Evolutionary conservation across 2,888 invertebrate genomes (phyloP).

Genomic region (Eudasyphora cyanicolor): DNA sequence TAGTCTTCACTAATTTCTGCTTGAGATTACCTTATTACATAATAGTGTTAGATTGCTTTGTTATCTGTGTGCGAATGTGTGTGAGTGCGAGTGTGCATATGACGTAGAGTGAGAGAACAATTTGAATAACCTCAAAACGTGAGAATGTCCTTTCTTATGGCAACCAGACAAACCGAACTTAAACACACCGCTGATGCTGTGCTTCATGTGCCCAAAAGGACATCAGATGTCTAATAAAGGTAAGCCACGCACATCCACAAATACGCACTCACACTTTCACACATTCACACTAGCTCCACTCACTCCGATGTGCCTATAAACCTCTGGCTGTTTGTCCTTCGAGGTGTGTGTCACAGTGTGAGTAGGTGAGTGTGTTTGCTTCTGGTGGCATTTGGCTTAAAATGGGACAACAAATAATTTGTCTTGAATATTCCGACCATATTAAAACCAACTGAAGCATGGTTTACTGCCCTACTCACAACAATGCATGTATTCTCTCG

Average conservation of each 20-base stretch:
- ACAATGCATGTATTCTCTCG: background rate
- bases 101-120: background rate
- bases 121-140: conserved; percentile 41
- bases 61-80: background rate
- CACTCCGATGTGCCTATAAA: too few relatives aligned
- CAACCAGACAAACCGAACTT: conserved; percentile 23
- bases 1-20: conserved; percentile 9
- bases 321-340: too few relatives aligned
- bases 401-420: conserved; percentile 35
- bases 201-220: background rate
- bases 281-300: too few relatives aligned
- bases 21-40: conserved; percentile 26
- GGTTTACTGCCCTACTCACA: background rate
- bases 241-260: background rate
- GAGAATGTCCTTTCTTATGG: conserved; percentile 25
- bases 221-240: conserved; percentile 25
- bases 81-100: background rate
- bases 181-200: conserved; percentile 34
- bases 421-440: conserved; percentile 24
- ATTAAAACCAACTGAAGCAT: conserved; percentile 42
- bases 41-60: conserved; percentile 10
- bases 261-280: background rate
- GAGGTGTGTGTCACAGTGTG: too few relatives aligned
- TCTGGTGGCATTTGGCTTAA: conserved; percentile 22
- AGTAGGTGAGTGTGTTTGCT: background rate